Percentiles rank a stretch among this genome's conserved stretches.
These are phyloP conservation scores for Styela clava DNA, from an alignment of 23 tunicate genomes.

Conservation along the genomic window DNA sequence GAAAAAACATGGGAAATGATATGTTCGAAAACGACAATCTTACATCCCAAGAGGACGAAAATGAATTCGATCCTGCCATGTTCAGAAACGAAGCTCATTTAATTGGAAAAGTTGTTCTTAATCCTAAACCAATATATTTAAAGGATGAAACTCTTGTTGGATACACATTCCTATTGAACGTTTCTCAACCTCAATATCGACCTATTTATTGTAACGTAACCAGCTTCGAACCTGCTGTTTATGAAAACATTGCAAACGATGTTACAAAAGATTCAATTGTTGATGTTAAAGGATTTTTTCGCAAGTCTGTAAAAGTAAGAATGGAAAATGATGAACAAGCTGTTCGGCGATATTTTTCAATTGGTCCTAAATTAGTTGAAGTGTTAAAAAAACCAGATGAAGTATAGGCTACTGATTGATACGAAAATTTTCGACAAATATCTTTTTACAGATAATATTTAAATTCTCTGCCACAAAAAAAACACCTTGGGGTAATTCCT, in stretches of 20 bases:
- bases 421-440: too few species aligned
- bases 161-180: background rate
- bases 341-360: background rate
- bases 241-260: background rate
- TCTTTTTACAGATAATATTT: too few species aligned
- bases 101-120: background rate
- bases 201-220: background rate
- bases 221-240: background rate
- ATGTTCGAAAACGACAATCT: background rate
- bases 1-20: background rate
- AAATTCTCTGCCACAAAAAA: too few species aligned
- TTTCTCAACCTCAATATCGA: background rate
- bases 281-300: background rate
- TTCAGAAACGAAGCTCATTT: background rate
- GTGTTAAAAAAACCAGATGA: background rate
- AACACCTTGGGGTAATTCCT: too few species aligned
- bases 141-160: background rate
- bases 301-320: background rate
- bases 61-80: background rate
- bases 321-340: background rate
- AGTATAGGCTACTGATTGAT: too few species aligned
- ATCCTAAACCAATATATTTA: background rate
- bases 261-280: background rate
- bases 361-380: background rate
- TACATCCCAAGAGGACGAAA: background rate